Evolutionary conservation across 2,797 vertebrate species (phyloP).

Genomic region (Sebastes diploproa): DNA sequence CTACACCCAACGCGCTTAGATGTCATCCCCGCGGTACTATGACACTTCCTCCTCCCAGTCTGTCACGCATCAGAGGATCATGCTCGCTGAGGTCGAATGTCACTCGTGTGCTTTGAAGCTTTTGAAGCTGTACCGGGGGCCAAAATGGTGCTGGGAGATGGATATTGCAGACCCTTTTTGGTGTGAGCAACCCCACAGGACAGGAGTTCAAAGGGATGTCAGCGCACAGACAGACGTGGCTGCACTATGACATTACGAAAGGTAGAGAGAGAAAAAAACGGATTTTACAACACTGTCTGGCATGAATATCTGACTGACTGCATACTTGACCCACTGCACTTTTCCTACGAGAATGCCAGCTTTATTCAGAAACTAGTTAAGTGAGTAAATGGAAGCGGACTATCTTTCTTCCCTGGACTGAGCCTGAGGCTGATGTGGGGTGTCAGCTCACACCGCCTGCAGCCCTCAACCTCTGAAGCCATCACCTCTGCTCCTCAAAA

Average conservation of each 20-base stretch:
- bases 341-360: constrained; percentile 5
- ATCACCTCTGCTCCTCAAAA: neutral
- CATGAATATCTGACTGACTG: constrained; percentile 22
- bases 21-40: constrained; percentile 9
- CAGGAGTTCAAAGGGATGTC: constrained; percentile 63
- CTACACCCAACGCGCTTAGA: constrained; percentile 20
- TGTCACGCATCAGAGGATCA: constrained; percentile 56
- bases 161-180: constrained; percentile 43
- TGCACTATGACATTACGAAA: constrained; percentile 22
- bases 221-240: constrained; percentile 30
- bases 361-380: constrained; percentile 25
- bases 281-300: constrained; percentile 19
- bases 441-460: constrained; percentile 18
- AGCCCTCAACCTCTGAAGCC: constrained; percentile 1
- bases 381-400: constrained; percentile 33
- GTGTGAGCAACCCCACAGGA: constrained; percentile 51
- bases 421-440: constrained; percentile 27
- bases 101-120: constrained; percentile 63
- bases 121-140: constrained; percentile 51
- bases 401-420: constrained; percentile 4
- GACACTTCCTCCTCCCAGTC: constrained; percentile 34
- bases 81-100: constrained; percentile 59
- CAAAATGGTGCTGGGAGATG: constrained; percentile 48
- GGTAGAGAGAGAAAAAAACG: neutral
- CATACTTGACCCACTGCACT: constrained; percentile 15